phyloP scores from a whole-genome alignment of 1,140 invertebrate species.

The Pygmarrhopalites habei region DNA sequence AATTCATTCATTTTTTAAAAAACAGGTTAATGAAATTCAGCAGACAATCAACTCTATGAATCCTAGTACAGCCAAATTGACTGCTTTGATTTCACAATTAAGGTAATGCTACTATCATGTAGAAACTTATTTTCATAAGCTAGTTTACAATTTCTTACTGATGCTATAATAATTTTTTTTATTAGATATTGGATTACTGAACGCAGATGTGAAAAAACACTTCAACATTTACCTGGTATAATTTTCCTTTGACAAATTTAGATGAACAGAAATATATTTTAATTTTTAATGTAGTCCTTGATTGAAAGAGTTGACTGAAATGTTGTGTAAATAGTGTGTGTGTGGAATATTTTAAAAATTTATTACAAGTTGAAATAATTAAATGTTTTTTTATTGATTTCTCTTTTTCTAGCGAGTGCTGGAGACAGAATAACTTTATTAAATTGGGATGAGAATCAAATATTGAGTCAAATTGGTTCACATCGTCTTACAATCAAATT shows the following conservation, averaged over 20 bases:
- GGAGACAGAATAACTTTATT: constrained; percentile 75
- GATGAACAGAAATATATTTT: too few relatives aligned
- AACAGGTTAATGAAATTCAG: constrained; percentile 73
- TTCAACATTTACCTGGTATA: constrained; percentile 88
- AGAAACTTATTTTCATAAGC: constrained; percentile 40
- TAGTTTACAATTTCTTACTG: too few relatives aligned
- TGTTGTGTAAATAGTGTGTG: too few relatives aligned
- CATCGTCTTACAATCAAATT: constrained; percentile 78
- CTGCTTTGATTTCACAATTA: constrained; percentile 62
- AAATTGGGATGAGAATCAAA: constrained; percentile 52
- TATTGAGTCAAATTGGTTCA: constrained; percentile 64
- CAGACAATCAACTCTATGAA: constrained; percentile 59
- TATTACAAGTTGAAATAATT: too few relatives aligned
- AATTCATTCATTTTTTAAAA: too few relatives aligned
- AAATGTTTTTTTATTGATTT: too few relatives aligned
- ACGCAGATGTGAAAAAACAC: constrained; percentile 83
- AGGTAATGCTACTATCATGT: constrained; percentile 48
- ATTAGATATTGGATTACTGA: constrained; percentile 79
- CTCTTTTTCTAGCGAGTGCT: too few relatives aligned
- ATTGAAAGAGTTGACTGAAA: too few relatives aligned
- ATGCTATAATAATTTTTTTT: too few relatives aligned
- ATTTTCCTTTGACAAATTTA: too few relatives aligned
- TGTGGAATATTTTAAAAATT: too few relatives aligned
- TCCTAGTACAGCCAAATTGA: constrained; percentile 61
- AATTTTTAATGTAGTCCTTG: too few relatives aligned